Conservation (phyloP, 1,140 invertebrate genomes). For the Spodoptera frugiperda region DNA sequence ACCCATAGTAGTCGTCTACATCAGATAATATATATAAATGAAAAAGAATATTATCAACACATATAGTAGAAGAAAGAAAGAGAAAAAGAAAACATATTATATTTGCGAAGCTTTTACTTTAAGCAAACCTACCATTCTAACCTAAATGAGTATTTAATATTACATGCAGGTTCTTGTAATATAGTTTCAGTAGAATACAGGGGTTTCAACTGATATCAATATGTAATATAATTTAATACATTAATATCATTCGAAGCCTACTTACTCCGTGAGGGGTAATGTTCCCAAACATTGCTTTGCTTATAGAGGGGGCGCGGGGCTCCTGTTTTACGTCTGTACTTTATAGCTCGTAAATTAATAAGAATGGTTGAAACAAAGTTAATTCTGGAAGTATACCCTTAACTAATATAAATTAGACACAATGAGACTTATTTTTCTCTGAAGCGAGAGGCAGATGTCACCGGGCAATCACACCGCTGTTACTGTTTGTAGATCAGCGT, state of each 20-base stretch:
- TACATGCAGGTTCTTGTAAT: background rate
- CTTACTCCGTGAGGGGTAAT: background rate
- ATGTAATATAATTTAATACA: conserved; percentile 14
- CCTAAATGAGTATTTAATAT: background rate
- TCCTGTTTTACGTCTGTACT: conserved; percentile 12
- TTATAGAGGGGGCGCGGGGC: conserved; percentile 4
- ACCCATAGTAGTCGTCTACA: too few species aligned
- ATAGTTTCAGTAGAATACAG: background rate
- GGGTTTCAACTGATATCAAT: conserved; percentile 17
- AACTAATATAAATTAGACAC: too few species aligned
- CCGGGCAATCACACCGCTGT: too few species aligned
- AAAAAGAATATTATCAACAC: too few species aligned
- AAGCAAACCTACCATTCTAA: too few species aligned
- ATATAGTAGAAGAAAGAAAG: too few species aligned
- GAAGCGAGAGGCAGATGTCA: too few species aligned
- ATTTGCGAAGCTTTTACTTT: too few species aligned
- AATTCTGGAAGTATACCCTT: background rate
- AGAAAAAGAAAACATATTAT: too few species aligned
- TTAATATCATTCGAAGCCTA: conserved; percentile 37
- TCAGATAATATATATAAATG: too few species aligned
- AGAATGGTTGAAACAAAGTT: conserved; percentile 8
- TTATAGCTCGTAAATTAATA: conserved; percentile 30
- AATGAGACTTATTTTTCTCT: too few species aligned
- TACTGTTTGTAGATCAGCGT: too few species aligned
- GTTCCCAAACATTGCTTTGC: conserved; percentile 13